Evolutionary conservation across 2,797 vertebrate genomes (phyloP).

Genomic region (Taeniopygia guttata): DNA sequence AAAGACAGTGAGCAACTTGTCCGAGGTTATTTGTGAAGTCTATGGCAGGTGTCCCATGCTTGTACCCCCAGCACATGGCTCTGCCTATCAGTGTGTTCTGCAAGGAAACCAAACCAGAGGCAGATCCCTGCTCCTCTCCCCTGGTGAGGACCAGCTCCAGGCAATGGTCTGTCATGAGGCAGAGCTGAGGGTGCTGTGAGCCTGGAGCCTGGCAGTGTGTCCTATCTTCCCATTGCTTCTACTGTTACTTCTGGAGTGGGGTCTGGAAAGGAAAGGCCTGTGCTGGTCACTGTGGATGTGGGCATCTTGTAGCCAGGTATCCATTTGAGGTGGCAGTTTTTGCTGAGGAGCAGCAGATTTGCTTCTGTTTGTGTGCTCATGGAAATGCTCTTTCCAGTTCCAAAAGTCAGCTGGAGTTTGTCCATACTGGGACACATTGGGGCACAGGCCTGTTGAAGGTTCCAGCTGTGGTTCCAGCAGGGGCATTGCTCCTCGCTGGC

Average conservation of each 20-base stretch:
- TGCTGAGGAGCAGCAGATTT: neutral
- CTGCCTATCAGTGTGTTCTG: neutral
- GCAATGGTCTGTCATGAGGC: neutral
- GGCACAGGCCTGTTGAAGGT: neutral
- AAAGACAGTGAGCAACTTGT: neutral
- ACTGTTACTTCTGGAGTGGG: neutral
- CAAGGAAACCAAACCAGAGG: neutral
- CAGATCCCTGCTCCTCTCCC: neutral
- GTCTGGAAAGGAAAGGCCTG: neutral
- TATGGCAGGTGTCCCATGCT: neutral
- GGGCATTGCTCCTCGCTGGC: neutral
- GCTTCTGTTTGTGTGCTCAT: neutral
- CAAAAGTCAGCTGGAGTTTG: neutral
- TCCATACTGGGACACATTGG: neutral
- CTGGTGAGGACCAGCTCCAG: neutral
- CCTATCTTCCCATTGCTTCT: neutral
- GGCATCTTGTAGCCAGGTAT: neutral
- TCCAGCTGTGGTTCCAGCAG: neutral
- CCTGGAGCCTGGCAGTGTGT: neutral
- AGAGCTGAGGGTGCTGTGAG: neutral
- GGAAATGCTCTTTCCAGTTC: neutral
- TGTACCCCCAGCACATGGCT: neutral
- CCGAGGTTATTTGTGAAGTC: neutral
- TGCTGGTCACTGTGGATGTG: fast-evolving
- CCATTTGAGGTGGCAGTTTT: neutral